Evolutionary conservation across 2,888 invertebrate genomes (phyloP), one percentile per base, ranked within the genome.

Genomic region (Noctua fimbriata): DNA sequence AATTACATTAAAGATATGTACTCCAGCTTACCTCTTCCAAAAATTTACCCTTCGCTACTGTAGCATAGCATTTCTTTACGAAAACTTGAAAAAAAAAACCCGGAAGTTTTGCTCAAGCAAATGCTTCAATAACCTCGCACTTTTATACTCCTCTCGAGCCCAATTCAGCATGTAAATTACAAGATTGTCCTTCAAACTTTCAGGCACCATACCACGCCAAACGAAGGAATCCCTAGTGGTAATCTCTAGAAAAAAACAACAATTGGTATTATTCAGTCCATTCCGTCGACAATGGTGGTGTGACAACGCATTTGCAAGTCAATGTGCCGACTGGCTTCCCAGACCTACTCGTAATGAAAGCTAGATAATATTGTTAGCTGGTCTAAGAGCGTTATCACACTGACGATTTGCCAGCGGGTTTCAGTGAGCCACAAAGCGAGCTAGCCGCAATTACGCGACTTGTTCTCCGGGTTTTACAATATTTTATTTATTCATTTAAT

Each of bases 271-370:
- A 87, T 87, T 79, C 85, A 77, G 71, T 18, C 70, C 73, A 82
- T 84, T 84, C 67, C 44, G 55, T 24, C 49, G 63, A 85, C 78
- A 85, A 82, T 79, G 69, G 76, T 69, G 67, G 70, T 84, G 88
- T 80, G 78, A 83, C 87, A 72, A 81, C 78, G 78, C 76, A 90
- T 89, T 90, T 89, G 88, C 89, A 89, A 89, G 86, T 89, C 90
- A 90, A 90, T 89, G 84, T 55, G 77, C 69, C 67, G 65, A 76
- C 76, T 73, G 78, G 74, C 55, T 49, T 76, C 75, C 44, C 76
- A 80, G 79, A 77, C 69, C 69, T 32, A 70, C 67, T 82, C 67
- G 78, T 88, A 87, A 85, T 87, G 80, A 84, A 81, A 84, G 81
- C 82, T 78, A 74, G 76, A 85, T 88, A 81, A 87, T 83, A 82